Conservation (phyloP, 2,888 invertebrate genomes). For the Octonoba sinensis region DNA sequence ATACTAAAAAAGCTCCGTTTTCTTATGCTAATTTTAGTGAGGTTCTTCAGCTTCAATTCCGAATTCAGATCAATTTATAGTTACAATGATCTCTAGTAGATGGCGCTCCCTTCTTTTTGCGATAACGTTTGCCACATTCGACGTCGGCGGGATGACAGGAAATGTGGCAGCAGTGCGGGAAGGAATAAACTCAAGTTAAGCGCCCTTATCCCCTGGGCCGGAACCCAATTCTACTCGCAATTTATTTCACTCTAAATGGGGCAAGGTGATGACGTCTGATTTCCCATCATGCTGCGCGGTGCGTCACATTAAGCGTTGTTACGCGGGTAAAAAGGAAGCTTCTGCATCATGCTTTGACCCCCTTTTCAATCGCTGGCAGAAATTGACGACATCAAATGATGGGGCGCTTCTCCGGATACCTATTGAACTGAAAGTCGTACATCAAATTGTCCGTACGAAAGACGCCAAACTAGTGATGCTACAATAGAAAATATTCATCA, state of each 20-base stretch:
- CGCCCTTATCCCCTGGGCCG: slow-evolving; percentile 15
- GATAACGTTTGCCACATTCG: background rate
- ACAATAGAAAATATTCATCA: too few relatives aligned
- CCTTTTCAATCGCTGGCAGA: slow-evolving; percentile 29
- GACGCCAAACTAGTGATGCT: too few relatives aligned
- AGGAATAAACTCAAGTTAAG: background rate
- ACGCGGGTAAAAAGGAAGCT: slow-evolving; percentile 5
- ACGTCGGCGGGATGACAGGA: slow-evolving; percentile 8
- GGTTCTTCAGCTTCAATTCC: too few relatives aligned
- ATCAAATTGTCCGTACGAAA: too few relatives aligned
- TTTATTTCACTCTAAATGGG: slow-evolving; percentile 57
- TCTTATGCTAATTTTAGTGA: too few relatives aligned
- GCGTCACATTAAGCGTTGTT: slow-evolving; percentile 42
- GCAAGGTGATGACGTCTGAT: slow-evolving; percentile 57
- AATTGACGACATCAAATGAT: background rate
- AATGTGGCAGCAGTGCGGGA: background rate
- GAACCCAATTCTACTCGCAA: slow-evolving; percentile 57
- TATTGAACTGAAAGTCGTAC: too few relatives aligned
- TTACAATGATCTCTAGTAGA: background rate
- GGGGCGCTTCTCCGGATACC: too few relatives aligned
- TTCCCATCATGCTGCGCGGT: slow-evolving; percentile 41
- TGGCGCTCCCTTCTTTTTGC: slow-evolving; percentile 17
- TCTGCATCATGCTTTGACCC: slow-evolving; percentile 3
- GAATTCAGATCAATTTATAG: too few relatives aligned
- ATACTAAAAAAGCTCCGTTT: too few relatives aligned